These are phyloP conservation scores for Drosophila littoralis DNA, from an alignment of 1,140 invertebrate species.

Conservation along the genomic window DNA sequence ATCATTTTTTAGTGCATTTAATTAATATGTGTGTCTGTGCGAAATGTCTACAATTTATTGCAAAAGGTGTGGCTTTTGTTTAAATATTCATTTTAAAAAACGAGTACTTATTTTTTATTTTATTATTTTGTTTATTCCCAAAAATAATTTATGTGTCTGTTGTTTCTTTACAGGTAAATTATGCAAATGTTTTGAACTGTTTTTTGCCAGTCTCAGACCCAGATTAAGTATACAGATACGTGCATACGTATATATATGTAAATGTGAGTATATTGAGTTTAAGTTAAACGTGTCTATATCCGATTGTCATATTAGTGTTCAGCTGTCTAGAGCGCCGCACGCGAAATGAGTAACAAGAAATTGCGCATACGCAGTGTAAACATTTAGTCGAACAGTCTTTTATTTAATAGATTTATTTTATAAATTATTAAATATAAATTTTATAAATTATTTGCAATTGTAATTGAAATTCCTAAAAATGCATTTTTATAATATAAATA, in stretches of 20 bases:
- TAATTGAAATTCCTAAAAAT: too few species aligned
- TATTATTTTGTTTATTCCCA: constrained; percentile 15
- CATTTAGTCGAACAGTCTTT: too few species aligned
- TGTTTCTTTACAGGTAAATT: constrained; percentile 72
- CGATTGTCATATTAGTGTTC: constrained; percentile 17
- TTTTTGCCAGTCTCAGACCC: constrained; percentile 14
- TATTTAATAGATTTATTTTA: too few species aligned
- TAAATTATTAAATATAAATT: too few species aligned
- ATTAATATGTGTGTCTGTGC: constrained; percentile 60
- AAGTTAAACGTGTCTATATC: constrained; percentile 22
- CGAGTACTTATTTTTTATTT: constrained; percentile 25
- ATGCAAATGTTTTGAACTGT: constrained; percentile 63
- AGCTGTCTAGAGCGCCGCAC: background rate
- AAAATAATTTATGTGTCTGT: constrained; percentile 64
- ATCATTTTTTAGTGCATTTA: constrained; percentile 73
- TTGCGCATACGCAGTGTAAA: constrained; percentile 22
- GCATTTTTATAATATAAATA: too few species aligned
- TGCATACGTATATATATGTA: constrained; percentile 31
- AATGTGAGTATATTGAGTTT: constrained; percentile 29
- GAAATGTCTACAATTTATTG: constrained; percentile 75
- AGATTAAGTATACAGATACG: constrained; percentile 58
- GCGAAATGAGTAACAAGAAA: background rate
- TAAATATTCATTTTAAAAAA: constrained; percentile 31
- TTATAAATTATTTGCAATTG: too few species aligned
- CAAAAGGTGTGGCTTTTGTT: constrained; percentile 67